phyloP scores from a whole-genome alignment of 1,140 invertebrate species.

The Ceratoteleas bidentatus region DNA sequence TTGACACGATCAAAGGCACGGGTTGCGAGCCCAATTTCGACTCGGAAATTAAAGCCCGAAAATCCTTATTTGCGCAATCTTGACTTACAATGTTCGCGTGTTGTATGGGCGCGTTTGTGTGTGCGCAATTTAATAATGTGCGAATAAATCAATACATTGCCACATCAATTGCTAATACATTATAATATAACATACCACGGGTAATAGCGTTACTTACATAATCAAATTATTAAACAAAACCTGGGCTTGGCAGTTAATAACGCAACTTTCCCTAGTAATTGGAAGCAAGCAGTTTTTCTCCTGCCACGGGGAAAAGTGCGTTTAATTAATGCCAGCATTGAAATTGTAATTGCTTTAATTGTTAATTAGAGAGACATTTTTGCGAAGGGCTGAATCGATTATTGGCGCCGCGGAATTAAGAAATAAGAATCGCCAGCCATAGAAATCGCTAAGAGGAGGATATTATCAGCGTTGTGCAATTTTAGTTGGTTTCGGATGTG shows the following conservation, averaged over 20 bases:
- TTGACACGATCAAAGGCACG: conserved; percentile 44
- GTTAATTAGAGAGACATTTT: conserved; percentile 13
- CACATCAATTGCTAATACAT: conserved; percentile 28
- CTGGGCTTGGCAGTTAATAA: conserved; percentile 34
- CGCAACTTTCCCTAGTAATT: conserved; percentile 33
- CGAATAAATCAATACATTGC: conserved; percentile 34
- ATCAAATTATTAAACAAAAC: conserved; percentile 49
- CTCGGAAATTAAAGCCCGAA: conserved; percentile 1
- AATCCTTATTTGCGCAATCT: conserved; percentile 6
- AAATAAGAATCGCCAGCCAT: not conserved
- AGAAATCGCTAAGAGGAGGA: too few relatives aligned
- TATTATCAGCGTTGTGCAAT: too few relatives aligned
- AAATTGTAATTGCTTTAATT: conserved; percentile 10
- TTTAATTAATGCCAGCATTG: conserved; percentile 9
- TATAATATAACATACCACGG: conserved; percentile 8
- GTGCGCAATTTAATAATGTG: conserved; percentile 20
- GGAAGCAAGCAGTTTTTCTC: conserved; percentile 1
- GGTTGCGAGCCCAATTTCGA: conserved; percentile 5
- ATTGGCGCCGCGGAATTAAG: not conserved
- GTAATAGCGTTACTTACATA: conserved; percentile 36
- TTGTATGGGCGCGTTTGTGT: not conserved
- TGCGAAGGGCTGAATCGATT: not conserved
- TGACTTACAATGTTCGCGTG: not conserved
- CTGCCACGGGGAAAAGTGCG: not conserved
- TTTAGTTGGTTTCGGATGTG: too few relatives aligned